Conservation (phyloP, 2,888 invertebrate genomes). For the Phengaris alcon region DNA sequence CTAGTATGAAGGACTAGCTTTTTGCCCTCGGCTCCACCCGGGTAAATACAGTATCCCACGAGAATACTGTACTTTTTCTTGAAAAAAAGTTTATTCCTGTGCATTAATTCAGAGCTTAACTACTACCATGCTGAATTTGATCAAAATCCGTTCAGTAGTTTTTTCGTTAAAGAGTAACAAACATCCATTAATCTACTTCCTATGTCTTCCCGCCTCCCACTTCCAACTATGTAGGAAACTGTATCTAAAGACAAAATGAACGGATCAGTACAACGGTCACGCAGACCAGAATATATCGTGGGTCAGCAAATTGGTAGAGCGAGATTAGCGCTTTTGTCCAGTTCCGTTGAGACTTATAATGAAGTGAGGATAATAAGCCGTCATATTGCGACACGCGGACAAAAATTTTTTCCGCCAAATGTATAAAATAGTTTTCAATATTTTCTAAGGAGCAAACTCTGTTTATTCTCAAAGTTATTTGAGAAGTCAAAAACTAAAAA, state of each 20-base stretch:
- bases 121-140: too few relatives aligned
- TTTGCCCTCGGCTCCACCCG: too few relatives aligned
- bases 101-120: too few relatives aligned
- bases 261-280: constrained; percentile 13
- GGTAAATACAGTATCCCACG: too few relatives aligned
- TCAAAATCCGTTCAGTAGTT: too few relatives aligned
- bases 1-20: too few relatives aligned
- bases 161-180: too few relatives aligned
- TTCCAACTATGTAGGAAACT: not conserved
- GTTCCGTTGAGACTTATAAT: constrained; percentile 24
- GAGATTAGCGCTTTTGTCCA: constrained; percentile 22
- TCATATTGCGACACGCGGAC: not conserved
- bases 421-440: not conserved
- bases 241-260: not conserved
- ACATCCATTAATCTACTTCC: not conserved
- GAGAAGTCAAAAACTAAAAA: too few relatives aligned
- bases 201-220: not conserved
- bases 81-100: too few relatives aligned
- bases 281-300: constrained; percentile 8
- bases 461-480: not conserved
- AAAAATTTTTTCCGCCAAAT: not conserved
- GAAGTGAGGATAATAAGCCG: constrained; percentile 17
- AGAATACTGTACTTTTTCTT: too few relatives aligned
- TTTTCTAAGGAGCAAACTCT: not conserved
- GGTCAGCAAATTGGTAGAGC: constrained; percentile 25